Evolutionary conservation across 1,140 invertebrate genomes (phyloP).

Genomic region (Trachelipus rathkii): DNA sequence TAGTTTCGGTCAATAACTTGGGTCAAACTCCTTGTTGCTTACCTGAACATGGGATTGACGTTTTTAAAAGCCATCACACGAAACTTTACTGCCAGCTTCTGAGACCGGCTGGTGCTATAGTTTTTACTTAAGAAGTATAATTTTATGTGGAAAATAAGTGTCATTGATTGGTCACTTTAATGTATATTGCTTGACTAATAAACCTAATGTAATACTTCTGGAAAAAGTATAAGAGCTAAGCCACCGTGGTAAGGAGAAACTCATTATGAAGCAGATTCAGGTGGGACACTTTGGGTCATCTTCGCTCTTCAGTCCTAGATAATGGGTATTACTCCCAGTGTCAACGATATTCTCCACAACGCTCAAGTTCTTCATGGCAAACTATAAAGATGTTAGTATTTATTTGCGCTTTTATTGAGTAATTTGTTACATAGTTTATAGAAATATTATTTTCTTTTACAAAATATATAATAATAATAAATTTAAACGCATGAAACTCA

Average conservation of each 20-base stretch:
- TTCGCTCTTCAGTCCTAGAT: slow-evolving; percentile 65
- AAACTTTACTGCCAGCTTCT: slow-evolving; percentile 37
- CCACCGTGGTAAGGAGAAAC: slow-evolving; percentile 53
- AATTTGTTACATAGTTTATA: background rate
- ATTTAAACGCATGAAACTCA: no score
- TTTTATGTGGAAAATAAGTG: no score
- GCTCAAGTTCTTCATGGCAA: slow-evolving; percentile 78
- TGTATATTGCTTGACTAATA: no score
- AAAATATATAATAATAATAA: no score
- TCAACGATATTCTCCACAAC: slow-evolving; percentile 63
- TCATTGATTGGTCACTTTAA: no score
- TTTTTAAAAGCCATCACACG: slow-evolving; percentile 36
- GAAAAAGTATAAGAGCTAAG: slow-evolving; percentile 44
- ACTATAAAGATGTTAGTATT: slow-evolving; percentile 73
- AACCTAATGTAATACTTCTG: no score
- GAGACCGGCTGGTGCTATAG: slow-evolving; percentile 35
- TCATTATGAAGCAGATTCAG: slow-evolving; percentile 93
- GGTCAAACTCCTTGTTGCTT: slow-evolving; percentile 32
- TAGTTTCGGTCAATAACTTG: background rate
- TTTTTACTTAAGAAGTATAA: no score
- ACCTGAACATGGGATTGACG: slow-evolving; percentile 34
- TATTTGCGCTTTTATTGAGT: slow-evolving; percentile 1
- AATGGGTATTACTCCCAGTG: slow-evolving; percentile 65
- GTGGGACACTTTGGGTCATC: slow-evolving; percentile 83
- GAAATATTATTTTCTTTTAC: no score